A percentile compares a stretch with the other conserved stretches of the same genome.
Evolutionary conservation across 2,888 invertebrate species (phyloP).

Genomic region (Ophioninae sp.): DNA sequence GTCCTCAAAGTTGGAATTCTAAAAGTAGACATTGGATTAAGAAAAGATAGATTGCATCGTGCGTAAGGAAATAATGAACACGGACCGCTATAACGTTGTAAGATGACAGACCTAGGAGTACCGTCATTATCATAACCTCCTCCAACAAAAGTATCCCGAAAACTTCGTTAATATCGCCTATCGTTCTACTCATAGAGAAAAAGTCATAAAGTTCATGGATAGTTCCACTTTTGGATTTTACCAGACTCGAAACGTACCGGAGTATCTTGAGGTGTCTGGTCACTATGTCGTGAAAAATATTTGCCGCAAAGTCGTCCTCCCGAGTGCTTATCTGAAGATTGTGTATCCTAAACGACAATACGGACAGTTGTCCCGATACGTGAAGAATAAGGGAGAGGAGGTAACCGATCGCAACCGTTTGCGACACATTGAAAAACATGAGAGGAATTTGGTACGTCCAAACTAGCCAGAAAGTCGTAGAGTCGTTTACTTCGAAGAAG

Average conservation of each 20-base stretch:
- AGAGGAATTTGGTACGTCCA: constrained; percentile 55
- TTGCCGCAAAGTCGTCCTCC: background rate
- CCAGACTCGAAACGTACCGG: constrained; percentile 18
- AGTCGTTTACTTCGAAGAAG: constrained; percentile 53
- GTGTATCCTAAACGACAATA: constrained; percentile 51
- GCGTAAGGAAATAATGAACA: background rate
- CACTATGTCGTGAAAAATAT: constrained; percentile 33
- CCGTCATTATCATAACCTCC: constrained; percentile 54
- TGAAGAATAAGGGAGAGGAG: constrained; percentile 49
- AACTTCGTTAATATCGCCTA: constrained; percentile 43
- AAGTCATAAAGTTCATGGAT: background rate
- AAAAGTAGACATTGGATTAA: background rate
- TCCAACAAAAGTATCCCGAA: constrained; percentile 54
- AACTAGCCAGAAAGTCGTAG: constrained; percentile 51
- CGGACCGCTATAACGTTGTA: constrained; percentile 57
- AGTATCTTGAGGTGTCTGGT: constrained; percentile 31
- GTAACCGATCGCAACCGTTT: constrained; percentile 39
- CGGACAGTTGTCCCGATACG: constrained; percentile 53
- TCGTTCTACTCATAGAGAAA: background rate
- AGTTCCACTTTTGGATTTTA: background rate
- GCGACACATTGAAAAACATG: constrained; percentile 10
- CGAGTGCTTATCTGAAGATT: constrained; percentile 6
- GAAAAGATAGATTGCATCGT: background rate
- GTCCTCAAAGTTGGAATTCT: constrained; percentile 23
- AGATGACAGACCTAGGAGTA: constrained; percentile 53